These are phyloP conservation scores for Leptinotarsa peninsularis DNA, from an alignment of 2,888 invertebrate genomes.

Conservation along the genomic window DNA sequence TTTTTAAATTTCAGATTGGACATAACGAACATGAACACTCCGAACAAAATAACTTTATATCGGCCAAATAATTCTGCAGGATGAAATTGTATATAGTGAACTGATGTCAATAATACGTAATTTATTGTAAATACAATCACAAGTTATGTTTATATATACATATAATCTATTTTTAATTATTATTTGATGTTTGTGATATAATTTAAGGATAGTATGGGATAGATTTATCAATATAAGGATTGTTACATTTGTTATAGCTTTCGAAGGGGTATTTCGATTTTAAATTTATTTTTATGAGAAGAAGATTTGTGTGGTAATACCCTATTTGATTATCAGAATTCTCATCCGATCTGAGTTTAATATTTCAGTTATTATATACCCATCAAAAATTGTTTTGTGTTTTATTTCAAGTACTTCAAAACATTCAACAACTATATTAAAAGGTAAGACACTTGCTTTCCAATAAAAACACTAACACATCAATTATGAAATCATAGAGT, in stretches of 20 bases:
- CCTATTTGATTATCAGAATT: neutral
- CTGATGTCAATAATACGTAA: neutral
- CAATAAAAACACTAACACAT: too few species aligned
- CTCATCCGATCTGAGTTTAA: neutral
- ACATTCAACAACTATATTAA: too few species aligned
- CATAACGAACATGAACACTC: constrained; percentile 76
- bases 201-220: neutral
- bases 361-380: too few species aligned
- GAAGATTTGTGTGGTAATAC: neutral
- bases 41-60: constrained; percentile 75
- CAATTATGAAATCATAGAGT: too few species aligned
- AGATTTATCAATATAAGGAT: neutral
- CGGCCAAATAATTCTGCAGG: constrained; percentile 63
- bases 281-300: neutral
- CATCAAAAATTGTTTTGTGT: too few species aligned
- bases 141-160: constrained; percentile 11
- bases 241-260: neutral
- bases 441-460: too few species aligned
- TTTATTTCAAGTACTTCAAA: too few species aligned
- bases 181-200: constrained; percentile 9
- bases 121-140: constrained; percentile 12
- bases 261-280: neutral
- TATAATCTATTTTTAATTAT: constrained; percentile 10
- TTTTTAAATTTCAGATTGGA: constrained; percentile 70
- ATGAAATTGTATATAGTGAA: constrained; percentile 44